Evolutionary conservation across 1,140 invertebrate species (phyloP).

Genomic region (Sitophilus oryzae): DNA sequence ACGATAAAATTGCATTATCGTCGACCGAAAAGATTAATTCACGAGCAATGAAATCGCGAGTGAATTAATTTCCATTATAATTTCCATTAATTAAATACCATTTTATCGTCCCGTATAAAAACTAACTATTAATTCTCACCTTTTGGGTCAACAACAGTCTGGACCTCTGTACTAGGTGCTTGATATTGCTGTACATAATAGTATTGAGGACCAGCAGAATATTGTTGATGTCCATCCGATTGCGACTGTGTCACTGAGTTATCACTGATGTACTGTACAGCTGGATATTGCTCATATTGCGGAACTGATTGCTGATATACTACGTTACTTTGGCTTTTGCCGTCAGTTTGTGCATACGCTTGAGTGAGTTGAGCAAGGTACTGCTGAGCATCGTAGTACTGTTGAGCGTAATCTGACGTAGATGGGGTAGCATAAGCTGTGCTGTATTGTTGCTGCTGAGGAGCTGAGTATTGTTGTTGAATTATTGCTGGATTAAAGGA

Average conservation of each 20-base stretch:
- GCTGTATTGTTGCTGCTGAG: background rate
- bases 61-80: no score
- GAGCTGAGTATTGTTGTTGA: constrained; percentile 1
- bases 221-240: constrained; percentile 24
- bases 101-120: no score
- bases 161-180: constrained; percentile 28
- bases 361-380: constrained; percentile 3
- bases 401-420: constrained; percentile 6
- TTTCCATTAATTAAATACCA: no score
- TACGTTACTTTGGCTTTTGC: background rate
- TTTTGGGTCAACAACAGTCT: constrained; percentile 36
- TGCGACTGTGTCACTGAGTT: constrained; percentile 29
- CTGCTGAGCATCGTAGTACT: constrained; percentile 12
- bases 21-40: no score
- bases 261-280: constrained; percentile 31
- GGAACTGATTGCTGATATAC: constrained; percentile 20
- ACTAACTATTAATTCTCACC: constrained; percentile 15
- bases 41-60: no score
- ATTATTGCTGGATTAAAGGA: constrained; percentile 3
- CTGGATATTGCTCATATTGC: constrained; percentile 28
- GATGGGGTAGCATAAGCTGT: background rate
- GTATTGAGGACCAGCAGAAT: constrained; percentile 23
- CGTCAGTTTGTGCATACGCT: constrained; percentile 5
- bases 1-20: no score
- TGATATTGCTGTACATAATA: constrained; percentile 34